Evolutionary conservation across 1,140 invertebrate species (phyloP).

Genomic region (Monomorium pharaonis): DNA sequence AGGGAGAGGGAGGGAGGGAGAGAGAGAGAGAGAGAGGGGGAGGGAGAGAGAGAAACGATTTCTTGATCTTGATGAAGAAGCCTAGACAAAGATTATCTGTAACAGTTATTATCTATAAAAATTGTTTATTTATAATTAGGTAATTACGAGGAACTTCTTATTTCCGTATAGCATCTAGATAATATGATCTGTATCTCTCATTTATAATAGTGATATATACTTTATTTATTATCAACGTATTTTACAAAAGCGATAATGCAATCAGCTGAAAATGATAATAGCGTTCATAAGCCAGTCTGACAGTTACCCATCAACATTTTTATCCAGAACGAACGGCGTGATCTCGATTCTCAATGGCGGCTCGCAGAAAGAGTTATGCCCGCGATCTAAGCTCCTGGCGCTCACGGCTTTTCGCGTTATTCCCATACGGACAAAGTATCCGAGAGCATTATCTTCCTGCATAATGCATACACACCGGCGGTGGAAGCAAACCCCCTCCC

Average conservation of each 20-base stretch:
- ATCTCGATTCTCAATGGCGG: constrained; percentile 59
- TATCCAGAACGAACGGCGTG: constrained; percentile 20
- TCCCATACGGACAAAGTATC: constrained; percentile 85
- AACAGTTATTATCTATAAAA: neutral
- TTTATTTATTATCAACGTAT: neutral
- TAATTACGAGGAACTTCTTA: too few species aligned
- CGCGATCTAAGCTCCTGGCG: constrained; percentile 59
- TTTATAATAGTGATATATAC: neutral
- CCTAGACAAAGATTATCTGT: neutral
- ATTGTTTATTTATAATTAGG: neutral
- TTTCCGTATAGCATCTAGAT: neutral
- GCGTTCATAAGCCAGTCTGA: neutral
- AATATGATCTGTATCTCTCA: neutral
- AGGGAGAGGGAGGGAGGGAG: too few species aligned
- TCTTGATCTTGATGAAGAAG: too few species aligned
- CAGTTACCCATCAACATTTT: constrained; percentile 33
- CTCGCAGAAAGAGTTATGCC: constrained; percentile 64
- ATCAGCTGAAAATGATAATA: neutral
- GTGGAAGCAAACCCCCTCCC: constrained; percentile 65
- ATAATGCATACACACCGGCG: constrained; percentile 83
- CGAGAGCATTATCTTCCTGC: constrained; percentile 85
- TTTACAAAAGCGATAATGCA: neutral
- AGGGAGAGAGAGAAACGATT: constrained; percentile 25
- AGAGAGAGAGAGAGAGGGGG: too few species aligned
- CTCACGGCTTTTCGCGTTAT: constrained; percentile 82